These are phyloP conservation scores for Crotophaga sulcirostris DNA, from an alignment of 2,113 vertebrate genomes.

Conservation along the genomic window DNA sequence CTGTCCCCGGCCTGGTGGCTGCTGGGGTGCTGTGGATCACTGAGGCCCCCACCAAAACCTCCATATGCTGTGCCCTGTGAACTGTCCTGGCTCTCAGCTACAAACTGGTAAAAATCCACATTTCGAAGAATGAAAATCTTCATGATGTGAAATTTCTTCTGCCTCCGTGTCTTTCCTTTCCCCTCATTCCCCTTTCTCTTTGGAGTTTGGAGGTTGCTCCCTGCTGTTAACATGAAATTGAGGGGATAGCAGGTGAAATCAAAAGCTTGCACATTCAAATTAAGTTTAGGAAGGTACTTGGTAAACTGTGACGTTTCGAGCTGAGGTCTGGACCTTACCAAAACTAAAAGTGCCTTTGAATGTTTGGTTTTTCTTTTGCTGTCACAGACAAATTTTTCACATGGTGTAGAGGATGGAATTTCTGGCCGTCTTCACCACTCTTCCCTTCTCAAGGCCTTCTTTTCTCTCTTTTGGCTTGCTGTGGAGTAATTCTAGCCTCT, in stretches of 20 bases:
- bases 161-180: neutral
- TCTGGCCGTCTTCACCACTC: neutral
- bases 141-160: neutral
- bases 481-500: slow-evolving; percentile 46
- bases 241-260: neutral
- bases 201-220: neutral
- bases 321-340: neutral
- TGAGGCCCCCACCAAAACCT: neutral
- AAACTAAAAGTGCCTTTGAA: neutral
- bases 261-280: neutral
- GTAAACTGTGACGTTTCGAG: neutral
- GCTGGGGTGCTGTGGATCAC: neutral
- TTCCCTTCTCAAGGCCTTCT: neutral
- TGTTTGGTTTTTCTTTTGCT: slow-evolving; percentile 8
- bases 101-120: neutral
- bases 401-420: neutral
- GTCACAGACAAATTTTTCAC: slow-evolving; percentile 25
- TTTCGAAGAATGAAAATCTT: neutral
- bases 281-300: neutral
- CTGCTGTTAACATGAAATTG: neutral
- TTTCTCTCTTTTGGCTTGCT: slow-evolving; percentile 41
- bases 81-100: neutral
- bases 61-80: neutral
- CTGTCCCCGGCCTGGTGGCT: neutral
- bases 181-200: neutral